Conservation (phyloP, 2,888 invertebrate genomes). For the Biston stratarius region DNA sequence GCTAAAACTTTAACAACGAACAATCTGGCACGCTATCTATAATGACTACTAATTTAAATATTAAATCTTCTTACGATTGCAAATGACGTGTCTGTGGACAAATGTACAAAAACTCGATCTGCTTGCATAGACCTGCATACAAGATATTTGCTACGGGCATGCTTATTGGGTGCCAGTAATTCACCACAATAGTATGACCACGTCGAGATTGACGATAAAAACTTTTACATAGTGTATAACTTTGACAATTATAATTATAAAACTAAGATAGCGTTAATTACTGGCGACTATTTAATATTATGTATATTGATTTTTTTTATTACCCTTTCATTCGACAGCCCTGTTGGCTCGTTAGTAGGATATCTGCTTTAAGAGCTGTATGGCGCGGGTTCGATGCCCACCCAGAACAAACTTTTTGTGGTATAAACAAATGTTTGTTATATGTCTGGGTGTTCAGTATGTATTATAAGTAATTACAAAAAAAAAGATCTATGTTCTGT, state of each 20-base stretch:
- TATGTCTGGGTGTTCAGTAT: no score
- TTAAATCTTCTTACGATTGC: conserved; percentile 46
- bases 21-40: conserved; percentile 44
- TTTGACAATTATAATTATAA: background rate
- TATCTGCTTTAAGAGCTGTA: no score
- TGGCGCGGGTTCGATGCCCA: no score
- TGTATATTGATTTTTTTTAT: no score
- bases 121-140: conserved; percentile 53
- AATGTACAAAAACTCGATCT: conserved; percentile 67
- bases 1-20: background rate
- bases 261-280: no score
- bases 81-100: conserved; percentile 44
- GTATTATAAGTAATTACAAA: no score
- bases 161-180: conserved; percentile 56
- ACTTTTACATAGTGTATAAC: background rate
- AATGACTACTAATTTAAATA: conserved; percentile 49
- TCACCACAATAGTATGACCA: conserved; percentile 44
- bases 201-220: background rate
- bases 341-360: no score
- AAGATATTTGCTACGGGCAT: conserved; percentile 62
- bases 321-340: no score
- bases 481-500: no score
- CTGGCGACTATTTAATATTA: no score
- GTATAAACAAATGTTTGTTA: no score
- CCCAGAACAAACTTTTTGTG: no score